phyloP scores from a whole-genome alignment of 2,113 vertebrate genomes.

The Malurus elegans region DNA sequence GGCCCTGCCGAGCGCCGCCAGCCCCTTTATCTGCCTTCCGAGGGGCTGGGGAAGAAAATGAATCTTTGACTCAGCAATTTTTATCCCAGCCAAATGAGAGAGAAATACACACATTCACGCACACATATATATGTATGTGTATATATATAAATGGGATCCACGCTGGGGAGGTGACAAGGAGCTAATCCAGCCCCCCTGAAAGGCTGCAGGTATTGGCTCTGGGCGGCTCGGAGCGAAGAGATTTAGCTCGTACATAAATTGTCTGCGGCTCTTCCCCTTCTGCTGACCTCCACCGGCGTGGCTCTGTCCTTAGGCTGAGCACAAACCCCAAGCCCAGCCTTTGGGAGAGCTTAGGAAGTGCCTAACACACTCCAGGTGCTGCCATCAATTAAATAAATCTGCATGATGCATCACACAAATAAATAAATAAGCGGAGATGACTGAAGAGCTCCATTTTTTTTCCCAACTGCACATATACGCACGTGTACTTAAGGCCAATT shows the following conservation, averaged over 20 bases:
- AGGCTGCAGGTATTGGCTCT: not conserved
- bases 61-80: conserved; percentile 67
- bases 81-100: conserved; percentile 10
- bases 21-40: conserved; percentile 55
- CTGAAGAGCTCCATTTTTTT: not conserved
- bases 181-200: not conserved
- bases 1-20: not conserved
- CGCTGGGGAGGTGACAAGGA: not conserved
- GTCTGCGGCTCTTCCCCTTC: conserved; percentile 9
- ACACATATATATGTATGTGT: not conserved
- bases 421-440: not conserved
- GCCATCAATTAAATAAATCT: conserved; percentile 8
- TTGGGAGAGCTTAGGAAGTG: not conserved
- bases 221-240: not conserved
- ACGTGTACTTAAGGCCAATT: not conserved
- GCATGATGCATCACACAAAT: not conserved
- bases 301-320: not conserved
- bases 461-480: not conserved
- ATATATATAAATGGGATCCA: not conserved
- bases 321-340: not conserved
- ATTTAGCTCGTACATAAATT: not conserved
- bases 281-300: not conserved
- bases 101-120: not conserved
- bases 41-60: conserved; percentile 30
- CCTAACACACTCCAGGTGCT: not conserved